Evolutionary conservation across 2,113 vertebrate genomes (phyloP), one percentile per base, ranked within the genome.

Genomic region (Pteropus alecto): DNA sequence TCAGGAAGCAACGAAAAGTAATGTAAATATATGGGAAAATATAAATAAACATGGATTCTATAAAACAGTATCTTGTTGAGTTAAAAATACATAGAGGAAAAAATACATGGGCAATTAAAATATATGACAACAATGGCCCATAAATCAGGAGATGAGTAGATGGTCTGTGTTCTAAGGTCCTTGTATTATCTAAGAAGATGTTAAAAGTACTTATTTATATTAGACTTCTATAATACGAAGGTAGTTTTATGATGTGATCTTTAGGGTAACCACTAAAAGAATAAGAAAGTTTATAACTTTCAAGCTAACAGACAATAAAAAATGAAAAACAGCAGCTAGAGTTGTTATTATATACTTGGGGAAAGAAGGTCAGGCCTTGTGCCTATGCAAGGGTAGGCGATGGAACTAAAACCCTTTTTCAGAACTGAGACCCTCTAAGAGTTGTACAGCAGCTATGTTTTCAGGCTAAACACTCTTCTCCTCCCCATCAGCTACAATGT

Each of bases 231-330:
- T 58, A 73, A 81, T 26, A 63, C 8, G 38, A 14, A 46, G 1
- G 21, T 73, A 8, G 19, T 22, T 63, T 10, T 2, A 68, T 46
- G 30, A 56, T 48, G 4, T 56, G 78, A 85, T 51, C 14, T 51
- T 51, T 16, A 51, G 51, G 4, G 51, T 51, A 51, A 51, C 51
- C 15, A 51, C 14, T 86, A 56, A 76, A 26, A 82, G 21, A 91
- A 51, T n/a, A 88, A 71, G 14, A 82, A 74, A 15, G 12, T 67
- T 56, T n/a, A 74, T 16, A 79, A 16, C n/a, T 68, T 54, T 68
- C 28, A 87, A 91, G 67, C 26, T 93, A 90, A 73, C 19, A 90
- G 56, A 79, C 38, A 26, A 70, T 78, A 51, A 78, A 51, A 86
- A 33, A 30, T 51, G 51, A 51, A 51, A 51, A 51, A 15, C 14